These are phyloP conservation scores for Thaumatotibia leucotreta DNA, from an alignment of 1,140 invertebrate genomes.

Conservation along the genomic window DNA sequence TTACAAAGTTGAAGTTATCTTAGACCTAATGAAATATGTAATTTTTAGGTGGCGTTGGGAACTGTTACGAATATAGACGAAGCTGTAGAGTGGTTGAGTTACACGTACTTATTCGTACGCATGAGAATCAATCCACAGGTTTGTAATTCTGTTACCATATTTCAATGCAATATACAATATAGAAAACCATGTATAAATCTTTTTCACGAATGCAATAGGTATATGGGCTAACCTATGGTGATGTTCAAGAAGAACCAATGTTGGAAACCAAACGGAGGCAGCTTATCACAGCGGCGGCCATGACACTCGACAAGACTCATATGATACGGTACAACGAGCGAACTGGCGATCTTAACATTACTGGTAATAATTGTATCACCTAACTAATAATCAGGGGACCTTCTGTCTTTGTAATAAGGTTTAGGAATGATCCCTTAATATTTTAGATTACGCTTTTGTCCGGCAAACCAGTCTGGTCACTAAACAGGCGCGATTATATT, in stretches of 20 bases:
- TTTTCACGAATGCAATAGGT: too few relatives aligned
- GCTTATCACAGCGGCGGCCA: constrained; percentile 88
- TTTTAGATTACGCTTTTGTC: too few relatives aligned
- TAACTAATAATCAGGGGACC: not conserved
- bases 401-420: too few relatives aligned
- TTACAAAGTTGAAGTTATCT: not conserved
- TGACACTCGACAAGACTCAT: constrained; percentile 91
- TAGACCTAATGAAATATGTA: constrained; percentile 4
- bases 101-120: constrained; percentile 96
- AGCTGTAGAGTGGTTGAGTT: constrained; percentile 98
- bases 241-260: constrained; percentile 86
- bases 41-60: constrained; percentile 88
- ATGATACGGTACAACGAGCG: constrained; percentile 95
- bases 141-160: not conserved
- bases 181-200: too few relatives aligned
- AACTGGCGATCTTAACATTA: constrained; percentile 89
- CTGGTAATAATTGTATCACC: constrained; percentile 72
- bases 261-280: constrained; percentile 85
- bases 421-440: too few relatives aligned
- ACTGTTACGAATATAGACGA: constrained; percentile 97
- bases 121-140: constrained; percentile 95
- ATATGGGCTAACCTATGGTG: constrained; percentile 88
- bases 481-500: too few relatives aligned
- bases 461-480: too few relatives aligned
- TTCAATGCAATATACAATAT: too few relatives aligned